Conservation (phyloP, 1,140 invertebrate species). For the Hyphantria cunea region DNA sequence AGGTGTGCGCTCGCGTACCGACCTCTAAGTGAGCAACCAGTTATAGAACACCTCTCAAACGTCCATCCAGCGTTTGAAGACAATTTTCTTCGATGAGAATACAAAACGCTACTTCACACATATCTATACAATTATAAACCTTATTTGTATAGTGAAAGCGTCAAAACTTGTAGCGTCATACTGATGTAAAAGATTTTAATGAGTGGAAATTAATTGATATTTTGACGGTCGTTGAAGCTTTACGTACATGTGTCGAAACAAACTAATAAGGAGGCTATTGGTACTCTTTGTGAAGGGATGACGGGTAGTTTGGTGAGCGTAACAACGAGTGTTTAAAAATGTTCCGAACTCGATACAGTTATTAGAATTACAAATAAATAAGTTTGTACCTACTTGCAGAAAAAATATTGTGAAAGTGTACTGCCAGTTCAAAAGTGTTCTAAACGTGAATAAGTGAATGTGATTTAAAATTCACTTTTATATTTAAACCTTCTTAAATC, state of each 20-base stretch:
- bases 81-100: constrained; percentile 65
- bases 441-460: neutral
- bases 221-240: constrained; percentile 37
- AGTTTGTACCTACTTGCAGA: too few species aligned
- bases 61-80: constrained; percentile 37
- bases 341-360: neutral
- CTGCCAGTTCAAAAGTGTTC: constrained; percentile 4
- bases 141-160: constrained; percentile 8
- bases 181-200: constrained; percentile 45
- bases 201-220: constrained; percentile 56
- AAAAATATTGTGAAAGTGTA: neutral
- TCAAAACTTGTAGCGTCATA: constrained; percentile 5
- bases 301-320: constrained; percentile 12
- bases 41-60: neutral
- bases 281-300: constrained; percentile 1
- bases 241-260: constrained; percentile 34
- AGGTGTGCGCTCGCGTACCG: neutral
- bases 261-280: constrained; percentile 13
- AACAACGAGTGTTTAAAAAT: neutral
- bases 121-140: constrained; percentile 15
- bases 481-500: neutral
- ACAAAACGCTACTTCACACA: constrained; percentile 6
- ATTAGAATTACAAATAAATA: too few species aligned
- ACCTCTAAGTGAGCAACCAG: constrained; percentile 3
- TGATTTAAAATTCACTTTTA: neutral